phyloP scores from a whole-genome alignment of 2,797 vertebrate species.

The Thaleichthys pacificus region DNA sequence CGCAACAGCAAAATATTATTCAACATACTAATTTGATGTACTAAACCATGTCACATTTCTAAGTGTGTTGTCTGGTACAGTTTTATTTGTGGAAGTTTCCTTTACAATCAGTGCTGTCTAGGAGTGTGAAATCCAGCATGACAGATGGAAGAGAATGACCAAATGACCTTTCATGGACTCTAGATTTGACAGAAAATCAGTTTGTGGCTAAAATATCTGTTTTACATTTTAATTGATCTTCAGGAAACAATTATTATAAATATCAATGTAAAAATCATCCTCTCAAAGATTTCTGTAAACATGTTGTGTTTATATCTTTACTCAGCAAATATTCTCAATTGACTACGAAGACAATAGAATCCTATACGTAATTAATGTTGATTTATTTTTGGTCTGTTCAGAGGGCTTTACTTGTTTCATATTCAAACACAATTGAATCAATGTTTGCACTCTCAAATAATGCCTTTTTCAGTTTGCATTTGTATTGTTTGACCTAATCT shows the following conservation, averaged over 20 bases:
- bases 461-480: background rate
- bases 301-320: conserved; percentile 27
- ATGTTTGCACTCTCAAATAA: too few species aligned
- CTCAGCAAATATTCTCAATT: conserved; percentile 25
- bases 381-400: too few species aligned
- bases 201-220: too few species aligned
- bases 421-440: too few species aligned
- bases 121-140: background rate
- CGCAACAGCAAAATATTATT: too few species aligned
- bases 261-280: conserved; percentile 31
- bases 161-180: too few species aligned
- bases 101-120: conserved; percentile 1
- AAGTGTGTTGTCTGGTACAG: background rate
- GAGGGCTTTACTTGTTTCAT: too few species aligned
- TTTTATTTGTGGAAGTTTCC: background rate
- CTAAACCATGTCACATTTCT: background rate
- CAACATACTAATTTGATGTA: background rate
- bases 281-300: conserved; percentile 16
- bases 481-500: background rate
- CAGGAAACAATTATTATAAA: conserved; percentile 20
- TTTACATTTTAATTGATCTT: conserved; percentile 19
- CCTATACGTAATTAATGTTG: background rate
- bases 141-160: background rate
- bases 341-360: conserved; percentile 14
- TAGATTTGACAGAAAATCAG: too few species aligned